A percentile compares a stretch with the other conserved stretches of the same genome.
phyloP scores from a whole-genome alignment of 2,797 vertebrate genomes.

The Sardinella longiceps region DNA sequence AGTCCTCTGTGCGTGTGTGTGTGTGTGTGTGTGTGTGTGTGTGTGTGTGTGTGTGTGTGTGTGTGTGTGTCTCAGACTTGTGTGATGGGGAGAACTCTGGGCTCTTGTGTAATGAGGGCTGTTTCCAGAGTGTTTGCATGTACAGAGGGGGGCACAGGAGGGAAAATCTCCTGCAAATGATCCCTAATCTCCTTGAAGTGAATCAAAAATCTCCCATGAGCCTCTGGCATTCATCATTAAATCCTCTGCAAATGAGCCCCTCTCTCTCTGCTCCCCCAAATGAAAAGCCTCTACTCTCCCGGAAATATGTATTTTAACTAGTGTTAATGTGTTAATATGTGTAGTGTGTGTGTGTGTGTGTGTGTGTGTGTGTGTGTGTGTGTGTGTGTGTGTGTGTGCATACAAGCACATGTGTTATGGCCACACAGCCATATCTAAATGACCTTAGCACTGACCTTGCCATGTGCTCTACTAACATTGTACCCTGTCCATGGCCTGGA shows the following conservation, averaged over 20 bases:
- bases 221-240: neutral
- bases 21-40: neutral
- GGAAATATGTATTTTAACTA: too few relatives aligned
- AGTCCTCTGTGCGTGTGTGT: neutral
- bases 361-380: neutral
- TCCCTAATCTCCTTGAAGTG: slow-evolving; percentile 20
- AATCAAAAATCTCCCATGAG: slow-evolving; percentile 9
- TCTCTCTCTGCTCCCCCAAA: neutral
- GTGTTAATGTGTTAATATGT: too few relatives aligned
- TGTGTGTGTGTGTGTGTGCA: neutral
- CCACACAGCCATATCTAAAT: neutral
- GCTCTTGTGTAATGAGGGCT: neutral
- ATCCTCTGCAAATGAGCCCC: neutral
- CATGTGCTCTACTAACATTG: neutral
- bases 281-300: neutral
- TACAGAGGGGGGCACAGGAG: neutral
- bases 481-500: neutral
- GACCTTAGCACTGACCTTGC: neutral
- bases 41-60: neutral
- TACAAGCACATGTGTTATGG: neutral
- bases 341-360: neutral
- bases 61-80: neutral
- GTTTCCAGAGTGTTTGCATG: neutral
- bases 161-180: slow-evolving; percentile 16
- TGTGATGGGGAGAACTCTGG: neutral